Conservation (phyloP, 2,888 invertebrate species). For the Tyria jacobaeae region DNA sequence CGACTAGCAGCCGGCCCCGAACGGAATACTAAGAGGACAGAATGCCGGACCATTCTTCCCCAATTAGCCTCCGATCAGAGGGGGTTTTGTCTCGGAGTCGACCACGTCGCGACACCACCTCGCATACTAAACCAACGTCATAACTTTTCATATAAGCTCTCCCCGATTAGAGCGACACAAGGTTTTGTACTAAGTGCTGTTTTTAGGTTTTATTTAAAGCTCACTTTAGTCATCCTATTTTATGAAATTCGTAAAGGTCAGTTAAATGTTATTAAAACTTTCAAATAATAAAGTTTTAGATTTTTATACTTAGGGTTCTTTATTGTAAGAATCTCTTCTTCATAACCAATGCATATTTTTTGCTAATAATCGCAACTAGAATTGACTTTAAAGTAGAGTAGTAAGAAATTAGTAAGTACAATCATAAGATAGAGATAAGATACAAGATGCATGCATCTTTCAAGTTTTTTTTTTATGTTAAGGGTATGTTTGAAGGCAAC, state of each 20-base stretch:
- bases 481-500: too few relatives aligned
- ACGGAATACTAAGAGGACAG: conserved; percentile 81
- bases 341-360: too few relatives aligned
- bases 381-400: too few relatives aligned
- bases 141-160: conserved; percentile 79
- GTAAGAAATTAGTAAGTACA: too few relatives aligned
- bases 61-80: conserved; percentile 80
- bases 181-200: conserved; percentile 41
- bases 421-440: too few relatives aligned
- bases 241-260: conserved; percentile 9
- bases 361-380: too few relatives aligned
- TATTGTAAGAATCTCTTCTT: too few relatives aligned
- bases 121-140: conserved; percentile 81
- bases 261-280: neutral
- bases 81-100: conserved; percentile 64
- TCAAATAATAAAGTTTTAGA: neutral
- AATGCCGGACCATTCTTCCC: conserved; percentile 73
- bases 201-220: conserved; percentile 23
- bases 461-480: too few relatives aligned
- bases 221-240: conserved; percentile 13
- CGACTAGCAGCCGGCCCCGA: conserved; percentile 65
- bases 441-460: too few relatives aligned
- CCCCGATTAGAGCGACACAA: conserved; percentile 67
- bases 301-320: too few relatives aligned
- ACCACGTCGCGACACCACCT: conserved; percentile 63